Percentiles rank a stretch among this genome's conserved stretches.
Conservation (phyloP, 92 coral and sea anemone species). For the Epizoanthus rinbou region DNA sequence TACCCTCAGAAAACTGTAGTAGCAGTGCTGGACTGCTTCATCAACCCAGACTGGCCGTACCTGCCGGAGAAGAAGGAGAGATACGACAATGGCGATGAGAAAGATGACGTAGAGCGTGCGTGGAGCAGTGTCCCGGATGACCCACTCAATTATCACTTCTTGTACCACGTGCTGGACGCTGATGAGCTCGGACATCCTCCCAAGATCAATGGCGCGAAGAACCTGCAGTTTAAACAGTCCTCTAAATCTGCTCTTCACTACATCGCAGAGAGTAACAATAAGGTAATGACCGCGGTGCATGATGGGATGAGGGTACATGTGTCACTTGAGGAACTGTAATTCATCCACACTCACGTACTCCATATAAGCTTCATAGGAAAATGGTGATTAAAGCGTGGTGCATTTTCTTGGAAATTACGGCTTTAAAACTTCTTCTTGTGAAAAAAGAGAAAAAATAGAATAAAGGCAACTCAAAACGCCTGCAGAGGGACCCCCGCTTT, state of each 20-base stretch:
- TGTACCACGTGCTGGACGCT: constrained; percentile 85
- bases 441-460: too few species aligned
- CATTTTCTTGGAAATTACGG: too few species aligned
- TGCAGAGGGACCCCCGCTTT: constrained; percentile 65
- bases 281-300: constrained; percentile 50
- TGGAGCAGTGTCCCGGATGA: constrained; percentile 99
- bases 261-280: constrained; percentile 84
- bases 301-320: too few species aligned
- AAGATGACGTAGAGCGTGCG: constrained; percentile 78
- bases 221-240: constrained; percentile 62
- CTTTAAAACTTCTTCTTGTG: too few species aligned
- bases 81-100: constrained; percentile 52
- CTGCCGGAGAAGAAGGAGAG: constrained; percentile 71
- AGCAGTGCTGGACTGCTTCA: constrained; percentile 83
- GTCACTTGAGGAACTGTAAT: too few species aligned
- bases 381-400: too few species aligned
- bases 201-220: constrained; percentile 58
- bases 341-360: too few species aligned
- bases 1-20: constrained; percentile 84
- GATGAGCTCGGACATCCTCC: constrained; percentile 86
- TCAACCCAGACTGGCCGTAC: constrained; percentile 97
- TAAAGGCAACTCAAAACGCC: constrained; percentile 2
- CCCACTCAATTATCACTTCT: constrained; percentile 89
- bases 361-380: too few species aligned
- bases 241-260: constrained; percentile 84